A percentile compares a stretch with the other conserved stretches of the same genome.
These are phyloP conservation scores for Takifugu flavidus DNA, from an alignment of 2,113 vertebrate genomes.

Conservation along the genomic window DNA sequence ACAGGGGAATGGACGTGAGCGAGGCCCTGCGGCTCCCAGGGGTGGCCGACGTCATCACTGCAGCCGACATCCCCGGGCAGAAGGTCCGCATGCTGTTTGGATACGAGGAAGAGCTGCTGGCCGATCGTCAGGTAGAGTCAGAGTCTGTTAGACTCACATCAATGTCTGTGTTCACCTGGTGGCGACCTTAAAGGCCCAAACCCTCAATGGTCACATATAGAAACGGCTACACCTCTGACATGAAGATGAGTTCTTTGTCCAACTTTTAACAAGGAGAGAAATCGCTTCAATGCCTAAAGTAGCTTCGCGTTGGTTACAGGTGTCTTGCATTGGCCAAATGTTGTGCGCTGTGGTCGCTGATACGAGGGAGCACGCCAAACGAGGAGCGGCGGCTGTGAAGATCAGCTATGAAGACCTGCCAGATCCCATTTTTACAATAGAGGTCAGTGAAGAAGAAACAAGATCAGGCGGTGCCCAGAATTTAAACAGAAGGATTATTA, in stretches of 20 bases:
- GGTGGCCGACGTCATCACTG: constrained; percentile 70
- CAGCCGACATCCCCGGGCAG: constrained; percentile 72
- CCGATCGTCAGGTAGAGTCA: constrained; percentile 55
- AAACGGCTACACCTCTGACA: too few species aligned
- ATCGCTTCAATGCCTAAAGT: too few species aligned
- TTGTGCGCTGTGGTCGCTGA: constrained; percentile 70
- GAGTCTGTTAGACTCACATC: not conserved
- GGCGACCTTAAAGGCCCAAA: too few species aligned
- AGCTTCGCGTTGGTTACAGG: constrained; percentile 40
- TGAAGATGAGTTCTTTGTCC: too few species aligned
- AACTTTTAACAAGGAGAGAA: not conserved
- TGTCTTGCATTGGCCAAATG: constrained; percentile 73
- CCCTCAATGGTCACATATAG: too few species aligned
- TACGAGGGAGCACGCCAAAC: constrained; percentile 62
- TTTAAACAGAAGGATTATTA: too few species aligned
- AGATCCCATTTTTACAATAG: constrained; percentile 61
- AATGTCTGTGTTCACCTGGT: too few species aligned
- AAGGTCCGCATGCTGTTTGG: constrained; percentile 35
- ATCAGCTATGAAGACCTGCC: constrained; percentile 71
- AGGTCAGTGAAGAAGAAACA: constrained; percentile 48
- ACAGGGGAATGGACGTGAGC: constrained; percentile 66
- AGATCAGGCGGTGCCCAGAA: too few species aligned
- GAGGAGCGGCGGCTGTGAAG: constrained; percentile 60
- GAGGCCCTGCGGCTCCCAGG: constrained; percentile 68
- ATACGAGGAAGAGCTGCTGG: constrained; percentile 63